Base-by-base conservation (phyloP, 2,797 vertebrate species). In the Lithobates sylvaticus region DNA sequence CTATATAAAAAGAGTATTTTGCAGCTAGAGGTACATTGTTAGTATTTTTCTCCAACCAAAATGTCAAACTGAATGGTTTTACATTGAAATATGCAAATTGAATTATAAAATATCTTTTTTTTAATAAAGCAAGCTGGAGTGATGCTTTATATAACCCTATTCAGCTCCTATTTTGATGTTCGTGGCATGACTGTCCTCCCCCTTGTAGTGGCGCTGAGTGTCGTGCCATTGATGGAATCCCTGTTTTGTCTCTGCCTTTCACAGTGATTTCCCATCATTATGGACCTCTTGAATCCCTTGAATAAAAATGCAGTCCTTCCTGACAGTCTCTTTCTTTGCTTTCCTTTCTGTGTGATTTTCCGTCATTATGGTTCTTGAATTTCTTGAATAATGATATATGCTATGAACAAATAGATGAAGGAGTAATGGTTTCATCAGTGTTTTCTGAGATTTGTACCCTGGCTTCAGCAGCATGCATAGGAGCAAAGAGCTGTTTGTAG, bases 291-390 rank as follows among this genome's bases (percentile, higher is more conserved):
- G 94, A 95, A 95, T 95, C 93, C 93, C 94, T 94, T 95, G 94
- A 95, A 95, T 95, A 94, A 95, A 95, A 95, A 95, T 94, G 92
- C 92, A 92, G 92, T 92, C 91, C 93, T 94, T 94, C 93, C 93
- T 93, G 93, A 93, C 92, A 93, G 93, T 93, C 94, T 91, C 88
- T 93, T 93, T 92, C 92, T 93, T 93, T 94, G 92, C 93, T 91
- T 91, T 91, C 90, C 93, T 94, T 94, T 91, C 94, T 93, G 90
- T 93, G 93, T 95, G 93, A 95, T 95, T 95, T 94, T 92, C 93
- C 94, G 89, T 94, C 94, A 95, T 94, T 94, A 92, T 85, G 85
- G 91, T 94, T 92, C 94, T 95, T 94, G 95, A 93, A 93, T 95
- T 94, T 93, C 94, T 94, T 95, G 93, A 95, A 94, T 94, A 95